Evolutionary conservation across 2,888 invertebrate genomes (phyloP), one percentile per base, ranked within the genome.

Genomic region (Rotaria socialis): DNA sequence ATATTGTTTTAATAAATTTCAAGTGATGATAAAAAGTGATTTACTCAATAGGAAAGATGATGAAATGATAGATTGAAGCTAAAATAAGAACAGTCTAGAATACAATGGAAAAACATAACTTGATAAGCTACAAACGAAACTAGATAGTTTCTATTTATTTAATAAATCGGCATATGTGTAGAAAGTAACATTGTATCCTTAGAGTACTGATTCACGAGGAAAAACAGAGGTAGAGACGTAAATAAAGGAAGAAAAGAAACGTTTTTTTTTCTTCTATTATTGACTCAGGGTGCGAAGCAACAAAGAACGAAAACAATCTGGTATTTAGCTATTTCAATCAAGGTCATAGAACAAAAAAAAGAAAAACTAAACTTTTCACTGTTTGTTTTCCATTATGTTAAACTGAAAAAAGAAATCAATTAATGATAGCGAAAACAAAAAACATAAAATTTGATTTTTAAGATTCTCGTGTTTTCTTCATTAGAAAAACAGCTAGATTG

Each of bases 301-400:
- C 67, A 67, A 35, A 35, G 67, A 67, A 67, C 67, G 67, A 67
- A 67, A 67, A 67, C 67, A 67, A 67, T 67, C 35, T 41, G 19
- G 27, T 14, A 67, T 67, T 67, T 35, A 67, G 67, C 35, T 67
- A 41, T 27, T 67, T 16, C 14, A 27, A 27, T 16, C 67, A 67
- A 67, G 67, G 67, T 67, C 67, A 35, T 41, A 16, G 27, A 67
- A 35, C 14, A 55, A 55, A 22, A 55, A 55, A 55, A 22, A 22
- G 52, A 55, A 22, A 55, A 22, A 0, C 22, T 19, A 5, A 19
- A 7, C 1, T 22, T 19, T 55, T 55, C 10, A 22, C 1, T 22
- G 0, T 55, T 55, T 22, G 7, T 55, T 22, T 22, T 55, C 22
- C 22, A 55, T 55, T 22, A 55, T 22, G 4, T 55, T 55, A 22